Evolutionary conservation across 2,888 invertebrate species (phyloP), one percentile per base, ranked within the genome.

Genomic region (Nomada flava): DNA sequence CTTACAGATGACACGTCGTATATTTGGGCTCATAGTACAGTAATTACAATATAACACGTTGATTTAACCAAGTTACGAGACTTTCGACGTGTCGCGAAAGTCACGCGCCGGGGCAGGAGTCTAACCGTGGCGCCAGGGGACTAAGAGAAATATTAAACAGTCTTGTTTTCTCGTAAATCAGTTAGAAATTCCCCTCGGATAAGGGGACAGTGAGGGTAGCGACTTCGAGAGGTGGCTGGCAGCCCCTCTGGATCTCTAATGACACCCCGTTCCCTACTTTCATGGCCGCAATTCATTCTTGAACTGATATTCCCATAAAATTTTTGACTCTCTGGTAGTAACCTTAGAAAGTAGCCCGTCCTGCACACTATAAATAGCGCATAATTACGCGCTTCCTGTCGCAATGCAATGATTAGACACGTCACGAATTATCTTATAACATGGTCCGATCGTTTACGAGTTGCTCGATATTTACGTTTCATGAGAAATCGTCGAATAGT

Each of bases 111-210:
- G 89, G 89, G 89, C 89, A 87, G 82, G 86, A 85, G 87, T 89
- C 89, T 89, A 89, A 81, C 90, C 87, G 87, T 89, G 92, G 92
- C 92, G 92, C 91, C 92, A 89, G 82, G 90, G 89, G 91, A 90
- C 88, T 84, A 87, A 89, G 90, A 91, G 91, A 93, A 93, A 92
- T 93, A 92, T 93, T 93, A 93, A 93, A 92, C 91, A 93, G 93
- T 90, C 93, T 93, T 93, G 93, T 93, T 93, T 93, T 93, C 93
- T 90, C 92, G 92, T 93, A 92, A 93, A 93, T 93, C 93, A 93
- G 92, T 92, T 92, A 92, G 92, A 91, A 92, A 91, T 92, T 90
- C 91, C 90, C 89, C 89, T 89, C 86, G 89, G 86, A 87, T 85
- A 85, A 88, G 87, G 86, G 85, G 84, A 88, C 83, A 82, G 86